Base-by-base conservation (phyloP, 2,888 invertebrate species). In the Drosophila pullipes region DNA sequence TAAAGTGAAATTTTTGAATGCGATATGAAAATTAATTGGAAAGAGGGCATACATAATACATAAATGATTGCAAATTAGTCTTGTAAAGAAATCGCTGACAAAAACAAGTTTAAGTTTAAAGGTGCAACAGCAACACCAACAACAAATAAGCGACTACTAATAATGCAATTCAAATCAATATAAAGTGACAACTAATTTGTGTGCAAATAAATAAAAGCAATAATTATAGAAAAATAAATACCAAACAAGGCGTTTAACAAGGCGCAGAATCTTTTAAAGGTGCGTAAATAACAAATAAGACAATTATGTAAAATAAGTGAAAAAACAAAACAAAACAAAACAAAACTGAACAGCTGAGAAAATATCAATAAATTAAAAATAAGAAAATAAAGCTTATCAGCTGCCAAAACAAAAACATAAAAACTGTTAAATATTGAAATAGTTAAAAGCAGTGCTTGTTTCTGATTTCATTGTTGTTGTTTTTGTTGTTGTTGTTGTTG, bases 1-100 rank as follows among this genome's bases (percentile, higher is more conserved):
- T 73, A 80, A 83, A 83, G 81, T 83, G 83, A 81, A 81, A 81
- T 83, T 79, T 67, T 69, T 64, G 65, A 69, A 75, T 67, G 76
- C 71, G 80, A 64, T 67, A 76, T 63, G 68, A 50, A 80, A 78
- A 71, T 83, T 80, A 76, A 83, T 83, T 81, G 80, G 81, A 69
- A 69, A 67, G 33, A 70, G 70, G 58, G 67, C 68, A 57, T 30
- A 57, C 59, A 76, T 76, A 59, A 57, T 39, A 57, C 65, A 76
- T 76, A 59, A 82, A 69, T 76, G 70, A 44, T 75, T 49, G 70
- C 63, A 69, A 81, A 83, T 79, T 59, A 69, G 37, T 39, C 74
- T 60, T 64, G 62, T 59, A 76, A 80, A 74, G 77, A 81, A 76
- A 82, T 82, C 72, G 55, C 57, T 53, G 30, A 58, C 41, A 53